Conservation (phyloP, 2,797 vertebrate species). For the Anabacerthia variegaticeps region DNA sequence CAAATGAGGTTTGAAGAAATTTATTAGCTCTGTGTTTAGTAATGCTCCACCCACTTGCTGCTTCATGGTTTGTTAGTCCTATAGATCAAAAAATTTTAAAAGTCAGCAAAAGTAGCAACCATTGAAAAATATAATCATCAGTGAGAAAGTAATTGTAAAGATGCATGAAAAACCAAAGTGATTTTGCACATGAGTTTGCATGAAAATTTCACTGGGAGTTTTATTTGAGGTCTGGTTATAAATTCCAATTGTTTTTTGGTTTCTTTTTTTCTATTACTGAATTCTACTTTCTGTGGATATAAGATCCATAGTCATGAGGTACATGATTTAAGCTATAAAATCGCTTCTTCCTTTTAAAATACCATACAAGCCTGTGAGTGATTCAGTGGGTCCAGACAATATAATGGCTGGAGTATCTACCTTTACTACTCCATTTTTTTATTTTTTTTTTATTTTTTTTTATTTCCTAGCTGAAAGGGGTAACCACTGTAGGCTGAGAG, state of each 20-base stretch:
- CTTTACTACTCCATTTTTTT: background rate
- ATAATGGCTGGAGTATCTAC: background rate
- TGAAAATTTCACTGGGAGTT: background rate
- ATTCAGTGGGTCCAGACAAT: background rate
- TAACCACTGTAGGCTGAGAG: fast-evolving
- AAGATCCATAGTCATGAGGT: background rate
- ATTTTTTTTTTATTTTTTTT: background rate
- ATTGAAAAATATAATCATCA: background rate
- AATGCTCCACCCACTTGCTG: background rate
- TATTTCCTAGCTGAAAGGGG: background rate
- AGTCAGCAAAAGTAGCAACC: background rate
- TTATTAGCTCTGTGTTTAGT: background rate
- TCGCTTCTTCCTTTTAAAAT: background rate
- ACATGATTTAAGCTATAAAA: background rate
- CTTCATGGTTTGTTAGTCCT: background rate
- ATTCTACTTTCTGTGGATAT: background rate
- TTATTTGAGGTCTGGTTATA: background rate
- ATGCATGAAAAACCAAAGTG: background rate
- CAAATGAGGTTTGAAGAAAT: background rate
- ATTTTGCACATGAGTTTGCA: background rate
- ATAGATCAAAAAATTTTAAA: background rate
- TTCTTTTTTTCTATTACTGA: background rate
- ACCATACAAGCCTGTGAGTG: fast-evolving
- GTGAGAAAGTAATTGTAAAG: background rate
- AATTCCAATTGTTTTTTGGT: background rate